Evolutionary conservation across 1,140 invertebrate species (phyloP).

Genomic region (Phthorimaea operculella): DNA sequence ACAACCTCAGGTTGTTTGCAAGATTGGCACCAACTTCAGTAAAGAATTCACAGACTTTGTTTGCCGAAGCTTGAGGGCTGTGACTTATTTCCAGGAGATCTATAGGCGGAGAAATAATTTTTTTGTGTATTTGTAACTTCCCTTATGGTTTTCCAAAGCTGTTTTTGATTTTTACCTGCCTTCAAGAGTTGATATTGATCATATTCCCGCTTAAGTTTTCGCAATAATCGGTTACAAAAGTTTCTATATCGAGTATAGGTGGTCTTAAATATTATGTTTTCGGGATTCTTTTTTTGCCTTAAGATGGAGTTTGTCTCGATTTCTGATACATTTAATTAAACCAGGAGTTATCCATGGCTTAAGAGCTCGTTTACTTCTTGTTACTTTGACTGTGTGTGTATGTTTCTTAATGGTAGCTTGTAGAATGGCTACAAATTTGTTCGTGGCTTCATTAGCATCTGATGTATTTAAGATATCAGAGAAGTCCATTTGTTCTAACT

Average conservation of each 20-base stretch:
- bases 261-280: background rate
- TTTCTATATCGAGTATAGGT: slow-evolving; percentile 1
- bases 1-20: background rate
- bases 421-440: background rate
- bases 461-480: background rate
- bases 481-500: background rate
- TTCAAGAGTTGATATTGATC: background rate
- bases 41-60: background rate
- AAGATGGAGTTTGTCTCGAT: background rate
- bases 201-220: background rate
- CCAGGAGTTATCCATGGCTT: slow-evolving; percentile 3
- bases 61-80: background rate
- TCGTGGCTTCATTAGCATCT: background rate
- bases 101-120: background rate
- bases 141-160: background rate
- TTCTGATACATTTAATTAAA: background rate
- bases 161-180: background rate
- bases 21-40: background rate
- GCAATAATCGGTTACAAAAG: background rate
- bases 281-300: background rate
- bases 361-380: background rate
- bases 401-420: background rate
- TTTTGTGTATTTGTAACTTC: background rate
- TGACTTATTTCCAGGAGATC: background rate
- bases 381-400: background rate